Conservation (phyloP, 2,888 invertebrate genomes). For the Lepeophtheirus nordmannii region DNA sequence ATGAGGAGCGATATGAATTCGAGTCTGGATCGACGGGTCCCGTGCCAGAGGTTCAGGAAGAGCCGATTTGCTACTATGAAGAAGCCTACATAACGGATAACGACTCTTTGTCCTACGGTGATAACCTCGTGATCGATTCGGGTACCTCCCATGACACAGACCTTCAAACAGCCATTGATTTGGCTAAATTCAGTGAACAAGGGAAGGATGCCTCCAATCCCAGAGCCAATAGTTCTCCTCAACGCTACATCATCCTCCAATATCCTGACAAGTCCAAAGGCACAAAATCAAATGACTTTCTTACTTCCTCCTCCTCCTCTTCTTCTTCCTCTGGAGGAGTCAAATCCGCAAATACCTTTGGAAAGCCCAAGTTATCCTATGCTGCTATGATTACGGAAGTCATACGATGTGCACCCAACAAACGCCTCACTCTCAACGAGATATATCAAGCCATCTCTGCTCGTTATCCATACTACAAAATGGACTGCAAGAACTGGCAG, state of each 20-base stretch:
- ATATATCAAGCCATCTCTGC: conserved; percentile 98
- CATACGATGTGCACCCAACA: conserved; percentile 79
- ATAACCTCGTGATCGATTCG: not conserved
- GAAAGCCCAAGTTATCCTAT: conserved; percentile 92
- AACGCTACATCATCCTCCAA: not conserved
- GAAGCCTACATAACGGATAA: not conserved
- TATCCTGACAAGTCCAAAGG: not conserved
- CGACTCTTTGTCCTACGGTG: not conserved
- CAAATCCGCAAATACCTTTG: conserved; percentile 58
- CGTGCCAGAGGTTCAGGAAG: not conserved
- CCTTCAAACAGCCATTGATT: conserved; percentile 1
- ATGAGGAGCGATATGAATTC: not conserved
- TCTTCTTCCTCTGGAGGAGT: not conserved
- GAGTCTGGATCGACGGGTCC: not conserved
- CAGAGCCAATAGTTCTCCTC: not conserved
- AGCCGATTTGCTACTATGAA: not conserved
- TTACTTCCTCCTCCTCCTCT: not conserved
- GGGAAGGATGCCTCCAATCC: not conserved
- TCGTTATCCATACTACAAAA: conserved; percentile 84
- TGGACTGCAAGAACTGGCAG: conserved; percentile 89
- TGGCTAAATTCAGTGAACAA: not conserved
- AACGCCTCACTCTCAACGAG: conserved; percentile 83
- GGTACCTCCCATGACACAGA: not conserved
- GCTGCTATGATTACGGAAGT: conserved; percentile 96
- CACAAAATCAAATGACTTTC: not conserved